phyloP scores from a whole-genome alignment of 1,140 invertebrate species.

The Nasonia giraulti region DNA sequence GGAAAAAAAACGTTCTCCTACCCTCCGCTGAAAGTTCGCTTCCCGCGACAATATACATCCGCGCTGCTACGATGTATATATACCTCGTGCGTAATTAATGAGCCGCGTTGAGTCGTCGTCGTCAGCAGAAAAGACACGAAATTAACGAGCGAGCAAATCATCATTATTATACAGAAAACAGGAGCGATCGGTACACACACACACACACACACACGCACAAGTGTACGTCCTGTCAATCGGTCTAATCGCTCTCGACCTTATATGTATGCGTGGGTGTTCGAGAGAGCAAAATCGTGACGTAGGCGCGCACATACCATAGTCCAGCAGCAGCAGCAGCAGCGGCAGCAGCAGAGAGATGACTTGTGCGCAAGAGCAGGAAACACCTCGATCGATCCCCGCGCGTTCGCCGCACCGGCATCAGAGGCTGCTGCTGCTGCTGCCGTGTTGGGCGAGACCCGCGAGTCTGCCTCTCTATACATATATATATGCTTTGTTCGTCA shows the following conservation, averaged over 20 bases:
- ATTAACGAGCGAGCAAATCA: neutral
- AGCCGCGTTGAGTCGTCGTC: neutral
- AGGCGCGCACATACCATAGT: neutral
- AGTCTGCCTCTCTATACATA: neutral
- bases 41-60: neutral
- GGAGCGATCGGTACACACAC: neutral
- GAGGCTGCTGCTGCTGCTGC: constrained; percentile 28
- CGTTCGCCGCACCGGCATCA: constrained; percentile 45
- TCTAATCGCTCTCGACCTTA: neutral
- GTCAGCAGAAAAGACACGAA: neutral
- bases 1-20: neutral
- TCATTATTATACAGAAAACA: neutral
- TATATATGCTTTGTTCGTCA: too few species aligned
- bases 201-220: too few species aligned
- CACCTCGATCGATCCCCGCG: constrained; percentile 62
- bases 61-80: neutral
- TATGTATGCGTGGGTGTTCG: neutral
- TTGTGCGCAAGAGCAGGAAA: constrained; percentile 59
- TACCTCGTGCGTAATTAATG: neutral
- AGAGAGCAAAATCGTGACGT: neutral
- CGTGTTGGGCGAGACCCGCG: neutral
- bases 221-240: neutral
- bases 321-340: neutral
- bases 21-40: neutral
- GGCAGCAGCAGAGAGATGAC: constrained; percentile 34